Evolutionary conservation across 2,113 vertebrate genomes (phyloP).

Genomic region (Muntiacus muntjak): DNA sequence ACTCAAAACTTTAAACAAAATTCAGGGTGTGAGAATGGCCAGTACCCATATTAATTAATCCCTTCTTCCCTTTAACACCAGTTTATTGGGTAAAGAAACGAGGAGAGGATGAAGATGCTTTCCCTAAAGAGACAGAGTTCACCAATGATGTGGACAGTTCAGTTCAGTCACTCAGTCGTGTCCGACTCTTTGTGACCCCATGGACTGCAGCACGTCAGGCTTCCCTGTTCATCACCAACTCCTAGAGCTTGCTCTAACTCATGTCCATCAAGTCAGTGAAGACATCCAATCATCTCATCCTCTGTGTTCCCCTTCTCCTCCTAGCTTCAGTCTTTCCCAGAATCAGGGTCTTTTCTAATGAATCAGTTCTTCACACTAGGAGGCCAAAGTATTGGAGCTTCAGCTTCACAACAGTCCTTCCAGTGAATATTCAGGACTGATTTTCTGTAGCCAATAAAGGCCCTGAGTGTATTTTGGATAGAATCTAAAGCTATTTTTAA

Average conservation of each 20-base stretch:
- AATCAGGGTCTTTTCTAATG: neutral
- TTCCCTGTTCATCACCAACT: neutral
- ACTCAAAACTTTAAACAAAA: neutral
- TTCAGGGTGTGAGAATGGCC: neutral
- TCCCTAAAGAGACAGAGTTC: neutral
- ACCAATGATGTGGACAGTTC: neutral
- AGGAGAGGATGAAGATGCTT: neutral
- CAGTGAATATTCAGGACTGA: neutral
- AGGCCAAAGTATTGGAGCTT: neutral
- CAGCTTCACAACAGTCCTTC: neutral
- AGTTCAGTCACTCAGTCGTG: rapidly evolving
- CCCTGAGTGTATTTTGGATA: neutral
- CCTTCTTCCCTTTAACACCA: neutral
- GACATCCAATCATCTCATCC: neutral
- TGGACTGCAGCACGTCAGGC: neutral
- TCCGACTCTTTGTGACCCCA: neutral
- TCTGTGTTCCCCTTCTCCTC: neutral
- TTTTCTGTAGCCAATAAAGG: neutral
- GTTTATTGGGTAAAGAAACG: neutral
- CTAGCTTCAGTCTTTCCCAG: neutral
- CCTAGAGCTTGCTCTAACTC: neutral
- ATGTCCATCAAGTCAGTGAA: neutral
- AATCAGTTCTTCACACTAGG: neutral
- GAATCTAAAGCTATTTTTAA: neutral
- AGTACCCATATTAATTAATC: too few relatives aligned